Conservation (phyloP, 2,113 vertebrate genomes). For the cattle (Bos taurus) region ARS-UCD2.0 NC_037333.1:13193501-13194000, state of each 20-base stretch:
- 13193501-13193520: too few species aligned
- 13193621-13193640: too few species aligned
- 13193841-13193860: background rate
- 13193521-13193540: too few species aligned
- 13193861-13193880: background rate
- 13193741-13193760: background rate
- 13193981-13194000: background rate
- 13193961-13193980: background rate
- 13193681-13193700: too few species aligned
- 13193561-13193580: too few species aligned
- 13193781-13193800: background rate
- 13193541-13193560: too few species aligned
- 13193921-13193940: background rate
- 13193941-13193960: background rate
- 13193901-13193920: background rate
- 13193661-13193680: too few species aligned
- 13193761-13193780: background rate
- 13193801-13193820: background rate
- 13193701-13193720: background rate
- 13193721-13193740: background rate
- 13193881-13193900: background rate
- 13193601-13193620: fast-evolving
- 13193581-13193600: too few species aligned
- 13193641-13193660: too few species aligned
- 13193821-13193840: fast-evolving